Base-by-base conservation (phyloP, 2,888 invertebrate genomes). In the Leptopilina myrica region DNA sequence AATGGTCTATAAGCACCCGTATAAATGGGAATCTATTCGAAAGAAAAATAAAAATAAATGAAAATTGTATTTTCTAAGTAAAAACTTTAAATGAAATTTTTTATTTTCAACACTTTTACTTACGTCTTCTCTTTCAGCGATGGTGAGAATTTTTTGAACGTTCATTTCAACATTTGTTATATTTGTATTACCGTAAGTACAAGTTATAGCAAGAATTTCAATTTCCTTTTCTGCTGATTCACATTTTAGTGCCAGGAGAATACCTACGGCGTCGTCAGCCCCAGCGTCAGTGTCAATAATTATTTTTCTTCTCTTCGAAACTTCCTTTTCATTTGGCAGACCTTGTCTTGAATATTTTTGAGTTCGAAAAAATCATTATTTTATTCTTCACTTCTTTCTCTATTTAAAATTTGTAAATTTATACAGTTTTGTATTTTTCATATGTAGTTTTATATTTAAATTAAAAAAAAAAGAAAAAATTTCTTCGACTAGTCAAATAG, bases 201-300 rank as follows among this genome's bases (percentile, higher is more conserved):
- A 93, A 1, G 94, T 94, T 67, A 94, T 92, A 12, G 92, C 94
- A 1, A 94, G 64, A 6, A 94, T 87, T 67, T 93, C 89, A 9
- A 92, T 88, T 3, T 87, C 80, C 2, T 84, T 84, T 11, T 84
- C 78, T 9, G 78, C 82, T 40, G 46, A 65, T 78, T 86, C 84
- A n/a, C 85, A 84, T 4, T 84, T 84, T 8, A 93, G 83, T 5
- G 90, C 86, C 56, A 93, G 81, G 49, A 93, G 83, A 76, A 93
- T 88, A 1, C 92, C 93, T 62, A 90, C 79, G 0, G 93, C 93
- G 84, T 93, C 93, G 81, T 93, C 93, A 0, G 88, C 89, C 2
- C 93, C 93, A 1, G 92, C 92, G 83, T 93, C 93, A 2, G 92
- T 92, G 84, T 93, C 93, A 76, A 93, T 92, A 59, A 93, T 87